Evolutionary conservation across 2,113 vertebrate species (phyloP).

Genomic region (Centropristis striata): DNA sequence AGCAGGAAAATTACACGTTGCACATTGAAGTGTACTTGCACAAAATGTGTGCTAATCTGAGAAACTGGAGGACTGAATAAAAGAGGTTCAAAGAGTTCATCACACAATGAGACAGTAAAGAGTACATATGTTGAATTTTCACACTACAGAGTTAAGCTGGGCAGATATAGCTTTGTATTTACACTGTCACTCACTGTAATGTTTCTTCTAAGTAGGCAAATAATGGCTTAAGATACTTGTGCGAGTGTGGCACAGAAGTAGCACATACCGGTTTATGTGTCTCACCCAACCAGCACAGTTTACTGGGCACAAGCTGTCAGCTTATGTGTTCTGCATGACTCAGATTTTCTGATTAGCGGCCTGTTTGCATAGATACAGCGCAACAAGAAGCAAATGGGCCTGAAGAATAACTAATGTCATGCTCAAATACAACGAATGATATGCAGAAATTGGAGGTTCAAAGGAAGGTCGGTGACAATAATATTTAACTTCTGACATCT

Average conservation of each 20-base stretch:
- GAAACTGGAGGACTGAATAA: not conserved
- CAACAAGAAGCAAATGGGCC: conserved; percentile 68
- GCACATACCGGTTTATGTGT: conserved; percentile 42
- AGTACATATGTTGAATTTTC: conserved; percentile 10
- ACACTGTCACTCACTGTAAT: conserved; percentile 36
- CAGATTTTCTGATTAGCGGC: conserved; percentile 78
- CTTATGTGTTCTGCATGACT: conserved; percentile 78
- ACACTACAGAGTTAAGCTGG: conserved; percentile 20
- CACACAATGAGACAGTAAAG: not conserved
- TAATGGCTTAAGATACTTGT: conserved; percentile 34
- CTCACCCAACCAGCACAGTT: conserved; percentile 36
- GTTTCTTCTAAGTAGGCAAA: conserved; percentile 25
- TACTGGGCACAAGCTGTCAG: conserved; percentile 58
- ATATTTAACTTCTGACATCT: conserved; percentile 32
- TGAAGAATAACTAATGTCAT: conserved; percentile 42
- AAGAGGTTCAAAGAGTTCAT: not conserved
- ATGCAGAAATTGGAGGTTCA: conserved; percentile 35
- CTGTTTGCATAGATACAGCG: conserved; percentile 76
- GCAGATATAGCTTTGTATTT: conserved; percentile 20
- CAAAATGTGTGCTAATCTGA: not conserved
- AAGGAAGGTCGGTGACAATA: conserved; percentile 15
- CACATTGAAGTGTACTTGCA: not conserved
- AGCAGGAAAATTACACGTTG: no score
- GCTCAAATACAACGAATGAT: conserved; percentile 43
- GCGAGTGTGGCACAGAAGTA: conserved; percentile 43